These are phyloP conservation scores for Drosophila setosimentum DNA, from an alignment of 2,888 invertebrate species.

Conservation along the genomic window DNA sequence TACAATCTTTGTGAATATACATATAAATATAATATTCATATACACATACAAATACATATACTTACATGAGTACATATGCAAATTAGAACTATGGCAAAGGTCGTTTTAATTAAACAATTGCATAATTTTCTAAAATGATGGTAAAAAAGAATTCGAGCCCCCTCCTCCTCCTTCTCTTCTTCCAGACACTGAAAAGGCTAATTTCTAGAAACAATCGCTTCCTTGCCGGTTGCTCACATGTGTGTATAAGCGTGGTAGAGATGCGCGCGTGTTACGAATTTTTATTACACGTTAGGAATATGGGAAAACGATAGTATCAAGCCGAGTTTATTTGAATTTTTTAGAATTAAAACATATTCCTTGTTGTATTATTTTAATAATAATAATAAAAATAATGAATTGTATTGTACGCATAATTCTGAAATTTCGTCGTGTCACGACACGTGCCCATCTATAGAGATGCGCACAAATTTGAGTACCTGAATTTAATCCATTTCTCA, in stretches of 20 bases:
- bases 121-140: conserved; percentile 26
- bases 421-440: conserved; percentile 1
- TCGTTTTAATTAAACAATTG: conserved; percentile 70
- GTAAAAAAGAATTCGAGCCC: conserved; percentile 24
- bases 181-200: conserved; percentile 2
- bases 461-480: conserved; percentile 60
- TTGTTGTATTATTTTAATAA: neutral
- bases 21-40: conserved; percentile 1
- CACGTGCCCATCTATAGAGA: neutral
- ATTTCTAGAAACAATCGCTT: conserved; percentile 11
- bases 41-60: neutral
- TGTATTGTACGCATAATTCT: neutral
- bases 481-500: conserved; percentile 73
- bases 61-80: conserved; percentile 16
- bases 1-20: conserved; percentile 22
- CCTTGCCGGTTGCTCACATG: conserved; percentile 13
- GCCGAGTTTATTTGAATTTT: neutral
- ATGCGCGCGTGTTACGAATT: neutral
- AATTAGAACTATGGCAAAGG: conserved; percentile 54
- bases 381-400: neutral
- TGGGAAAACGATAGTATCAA: neutral
- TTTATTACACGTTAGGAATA: neutral
- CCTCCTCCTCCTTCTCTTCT: neutral
- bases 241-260: neutral
- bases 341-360: neutral